phyloP scores from a whole-genome alignment of 2,113 vertebrate genomes.

The Todiramphus saurophagus region DNA sequence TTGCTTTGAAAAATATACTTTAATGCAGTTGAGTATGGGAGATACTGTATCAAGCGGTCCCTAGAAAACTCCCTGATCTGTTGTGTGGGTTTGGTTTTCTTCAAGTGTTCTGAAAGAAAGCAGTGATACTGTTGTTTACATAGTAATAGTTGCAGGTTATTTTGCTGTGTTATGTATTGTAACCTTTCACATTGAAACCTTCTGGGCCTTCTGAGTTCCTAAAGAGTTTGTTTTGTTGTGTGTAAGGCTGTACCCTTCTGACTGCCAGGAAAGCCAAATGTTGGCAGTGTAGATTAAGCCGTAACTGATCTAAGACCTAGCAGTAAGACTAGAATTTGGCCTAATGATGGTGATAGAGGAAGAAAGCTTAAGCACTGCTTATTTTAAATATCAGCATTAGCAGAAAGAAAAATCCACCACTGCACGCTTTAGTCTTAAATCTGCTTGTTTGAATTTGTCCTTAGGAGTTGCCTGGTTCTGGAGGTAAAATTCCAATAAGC shows the following conservation, averaged over 20 bases:
- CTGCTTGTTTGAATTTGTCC: neutral
- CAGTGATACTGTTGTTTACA: neutral
- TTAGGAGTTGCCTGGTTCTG: neutral
- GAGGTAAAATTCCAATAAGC: neutral
- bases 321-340: neutral
- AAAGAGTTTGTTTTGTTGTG: neutral
- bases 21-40: neutral
- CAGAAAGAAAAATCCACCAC: neutral
- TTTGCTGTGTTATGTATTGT: neutral
- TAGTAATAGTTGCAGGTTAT: neutral
- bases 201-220: neutral
- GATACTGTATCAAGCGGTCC: neutral
- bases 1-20: neutral
- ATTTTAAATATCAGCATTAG: neutral
- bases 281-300: neutral
- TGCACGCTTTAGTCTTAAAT: neutral
- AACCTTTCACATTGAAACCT: neutral
- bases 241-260: neutral
- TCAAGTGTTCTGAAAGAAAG: neutral
- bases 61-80: neutral
- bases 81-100: neutral
- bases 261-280: neutral
- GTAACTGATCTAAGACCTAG: neutral
- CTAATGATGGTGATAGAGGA: neutral
- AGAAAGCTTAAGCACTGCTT: neutral